Evolutionary conservation across 30 jellyfish, hydroid and myxozoan species (phyloP), one percentile per base, ranked within the genome.

Genomic region (Hydractinia echinata): DNA sequence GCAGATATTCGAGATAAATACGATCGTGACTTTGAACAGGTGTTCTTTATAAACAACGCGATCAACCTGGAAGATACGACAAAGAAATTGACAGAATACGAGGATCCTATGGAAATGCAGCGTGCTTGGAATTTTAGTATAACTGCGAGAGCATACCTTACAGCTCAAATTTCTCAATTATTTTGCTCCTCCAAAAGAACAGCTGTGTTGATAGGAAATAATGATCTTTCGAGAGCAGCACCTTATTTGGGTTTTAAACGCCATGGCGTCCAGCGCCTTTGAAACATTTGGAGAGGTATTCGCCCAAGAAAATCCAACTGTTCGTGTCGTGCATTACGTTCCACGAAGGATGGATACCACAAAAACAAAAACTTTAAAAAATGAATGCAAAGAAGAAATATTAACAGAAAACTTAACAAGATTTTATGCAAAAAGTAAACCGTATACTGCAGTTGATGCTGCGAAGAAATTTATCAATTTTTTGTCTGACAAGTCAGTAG

Each of bases 231-330:
- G 14, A 56, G 51, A n/a, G 15, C 78, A 5, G 53, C 79, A 10
- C 81, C 76, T 53, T 77, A 51, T 66, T 8, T 61, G 11, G 85
- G 85, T 54, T 58, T n/a, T 58, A 58, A 54, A 51, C 61, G 21
- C 54, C 79, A 61, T 77, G 14, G 85, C 85, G 8, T 54, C 85
- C 10, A 56, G 77, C 81, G 85, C 80, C 10, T 48, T 77, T 66
- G 82, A n/a, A 19, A 51, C 76, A 79, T 77, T 77, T 30, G 85
- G 55, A 53, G 66, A 77, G 82, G 60, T 79, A 8, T 77, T 51
- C 52, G 85, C 85, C 30, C 55, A 77, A 54, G 85, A 77, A 30
- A 77, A 77, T 77, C 85, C 85, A 48, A 60, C 82, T 16, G 55
- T 54, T 8, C 78, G 85, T 13, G 85, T 77, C 7, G 30, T 77